These are phyloP conservation scores for Dilophus febrilis DNA, from an alignment of 2,888 invertebrate genomes.

Conservation along the genomic window DNA sequence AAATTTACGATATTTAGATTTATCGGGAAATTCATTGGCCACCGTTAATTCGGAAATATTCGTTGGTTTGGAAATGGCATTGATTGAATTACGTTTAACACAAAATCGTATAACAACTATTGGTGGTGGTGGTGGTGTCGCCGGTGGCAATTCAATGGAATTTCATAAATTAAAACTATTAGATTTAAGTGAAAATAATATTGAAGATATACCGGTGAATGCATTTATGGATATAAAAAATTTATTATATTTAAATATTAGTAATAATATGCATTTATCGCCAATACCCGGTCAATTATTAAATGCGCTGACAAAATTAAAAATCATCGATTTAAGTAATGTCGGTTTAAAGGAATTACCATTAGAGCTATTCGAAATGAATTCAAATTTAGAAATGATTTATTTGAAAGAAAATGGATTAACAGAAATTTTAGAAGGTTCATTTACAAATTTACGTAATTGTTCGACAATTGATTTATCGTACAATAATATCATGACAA, in stretches of 20 bases:
- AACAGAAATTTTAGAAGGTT: conserved; percentile 57
- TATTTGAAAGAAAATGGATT: conserved; percentile 55
- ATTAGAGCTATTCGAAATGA: conserved; percentile 50
- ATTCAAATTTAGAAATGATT: conserved; percentile 46
- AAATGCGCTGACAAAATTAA: conserved; percentile 48
- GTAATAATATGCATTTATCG: conserved; percentile 51
- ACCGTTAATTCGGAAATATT: conserved; percentile 57
- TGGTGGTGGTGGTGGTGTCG: conserved; percentile 38
- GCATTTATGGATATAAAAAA: conserved; percentile 49
- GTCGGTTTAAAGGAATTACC: conserved; percentile 58
- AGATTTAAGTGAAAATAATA: conserved; percentile 63
- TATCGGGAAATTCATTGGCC: conserved; percentile 63
- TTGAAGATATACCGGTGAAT: conserved; percentile 51
- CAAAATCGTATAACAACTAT: conserved; percentile 56
- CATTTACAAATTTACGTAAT: conserved; percentile 60
- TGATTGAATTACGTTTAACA: conserved; percentile 52
- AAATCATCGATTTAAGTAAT: conserved; percentile 54
- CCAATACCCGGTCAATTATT: conserved; percentile 48
- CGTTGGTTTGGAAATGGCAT: conserved; percentile 52
- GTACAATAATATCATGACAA: conserved; percentile 57
- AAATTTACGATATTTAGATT: conserved; percentile 48
- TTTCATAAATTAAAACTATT: conserved; percentile 47
- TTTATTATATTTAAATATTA: conserved; percentile 56
- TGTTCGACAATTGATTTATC: conserved; percentile 60
- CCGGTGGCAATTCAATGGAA: conserved; percentile 45